These are phyloP conservation scores for Drosophila burlai DNA, from an alignment of 1,140 invertebrate genomes.

Conservation along the genomic window DNA sequence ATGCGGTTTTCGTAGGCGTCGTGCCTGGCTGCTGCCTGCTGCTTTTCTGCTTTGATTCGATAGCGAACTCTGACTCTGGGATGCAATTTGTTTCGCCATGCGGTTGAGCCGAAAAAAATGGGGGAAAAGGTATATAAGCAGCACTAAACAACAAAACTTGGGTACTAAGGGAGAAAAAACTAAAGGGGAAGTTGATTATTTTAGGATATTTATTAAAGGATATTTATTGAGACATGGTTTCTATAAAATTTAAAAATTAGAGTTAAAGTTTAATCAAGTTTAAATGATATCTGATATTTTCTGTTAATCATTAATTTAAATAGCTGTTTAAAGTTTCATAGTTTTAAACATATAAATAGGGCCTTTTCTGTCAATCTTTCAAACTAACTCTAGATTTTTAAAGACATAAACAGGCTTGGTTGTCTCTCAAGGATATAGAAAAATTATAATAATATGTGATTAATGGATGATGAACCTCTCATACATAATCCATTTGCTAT, in stretches of 20 bases:
- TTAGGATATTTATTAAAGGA: not conserved
- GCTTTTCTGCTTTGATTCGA: slow-evolving; percentile 46
- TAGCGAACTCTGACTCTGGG: slow-evolving; percentile 51
- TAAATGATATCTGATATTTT: too few relatives aligned
- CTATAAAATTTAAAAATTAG: not conserved
- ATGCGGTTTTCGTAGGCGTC: slow-evolving; percentile 52
- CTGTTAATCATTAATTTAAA: not conserved
- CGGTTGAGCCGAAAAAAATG: slow-evolving; percentile 13
- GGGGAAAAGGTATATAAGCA: not conserved
- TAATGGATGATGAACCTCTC: too few relatives aligned
- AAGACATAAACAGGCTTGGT: too few relatives aligned
- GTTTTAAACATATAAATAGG: not conserved
- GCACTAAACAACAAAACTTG: slow-evolving; percentile 22
- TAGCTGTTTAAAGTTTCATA: not conserved
- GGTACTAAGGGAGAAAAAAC: not conserved
- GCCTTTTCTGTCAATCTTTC: not conserved
- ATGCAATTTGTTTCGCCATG: slow-evolving; percentile 56
- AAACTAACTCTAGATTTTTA: not conserved
- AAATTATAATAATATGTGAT: too few relatives aligned
- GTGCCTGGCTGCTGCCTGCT: slow-evolving; percentile 37
- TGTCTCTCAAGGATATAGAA: too few relatives aligned
- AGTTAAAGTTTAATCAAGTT: not conserved
- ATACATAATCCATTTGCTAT: too few relatives aligned
- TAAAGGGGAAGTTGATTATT: not conserved
- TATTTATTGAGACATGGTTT: not conserved